phyloP scores from a whole-genome alignment of 2,113 vertebrate genomes.

The Marmota monax region DNA sequence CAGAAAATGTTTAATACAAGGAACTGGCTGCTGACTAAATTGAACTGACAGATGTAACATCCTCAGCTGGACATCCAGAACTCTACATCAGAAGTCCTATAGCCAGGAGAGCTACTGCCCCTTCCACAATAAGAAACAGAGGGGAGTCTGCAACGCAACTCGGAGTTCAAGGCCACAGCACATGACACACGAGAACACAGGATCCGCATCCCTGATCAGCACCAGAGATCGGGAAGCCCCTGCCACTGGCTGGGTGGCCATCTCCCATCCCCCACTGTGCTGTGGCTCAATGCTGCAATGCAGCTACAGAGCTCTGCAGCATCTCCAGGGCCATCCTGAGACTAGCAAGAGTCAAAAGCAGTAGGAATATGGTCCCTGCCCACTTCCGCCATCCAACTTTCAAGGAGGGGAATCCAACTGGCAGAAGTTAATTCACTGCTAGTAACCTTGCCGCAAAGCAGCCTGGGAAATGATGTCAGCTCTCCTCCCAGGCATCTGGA shows the following conservation, averaged over 20 bases:
- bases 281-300: not conserved
- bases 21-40: not conserved
- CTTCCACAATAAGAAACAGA: not conserved
- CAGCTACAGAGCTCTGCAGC: not conserved
- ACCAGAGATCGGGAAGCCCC: too few relatives aligned
- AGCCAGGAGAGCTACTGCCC: not conserved
- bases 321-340: not conserved
- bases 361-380: not conserved
- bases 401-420: not conserved
- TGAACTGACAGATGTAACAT: not conserved
- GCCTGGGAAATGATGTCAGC: conserved; percentile 6
- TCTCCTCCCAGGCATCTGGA: not conserved
- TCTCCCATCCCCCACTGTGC: not conserved
- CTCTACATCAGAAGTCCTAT: not conserved
- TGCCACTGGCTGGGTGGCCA: not conserved
- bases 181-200: not conserved
- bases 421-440: not conserved
- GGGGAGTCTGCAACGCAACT: not conserved
- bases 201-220: too few relatives aligned
- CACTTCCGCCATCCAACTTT: not conserved
- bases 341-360: not conserved
- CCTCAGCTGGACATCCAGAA: not conserved
- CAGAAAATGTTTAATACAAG: not conserved
- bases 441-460: not conserved
- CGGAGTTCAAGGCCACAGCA: not conserved